phyloP scores from a whole-genome alignment of 2,113 vertebrate species.

The Paracanthobrama guichenoti region DNA sequence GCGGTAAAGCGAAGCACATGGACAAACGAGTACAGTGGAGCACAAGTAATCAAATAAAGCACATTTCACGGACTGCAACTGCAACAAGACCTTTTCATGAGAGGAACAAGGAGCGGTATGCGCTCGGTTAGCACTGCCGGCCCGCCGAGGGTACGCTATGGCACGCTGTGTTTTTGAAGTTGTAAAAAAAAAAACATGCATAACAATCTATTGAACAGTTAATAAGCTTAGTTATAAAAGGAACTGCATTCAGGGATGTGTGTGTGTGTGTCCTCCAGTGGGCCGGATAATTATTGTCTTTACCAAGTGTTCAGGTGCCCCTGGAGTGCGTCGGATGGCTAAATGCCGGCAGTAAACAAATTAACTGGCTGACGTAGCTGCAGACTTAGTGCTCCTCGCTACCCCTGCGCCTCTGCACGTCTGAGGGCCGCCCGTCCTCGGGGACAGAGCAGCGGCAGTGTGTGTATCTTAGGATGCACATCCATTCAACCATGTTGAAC shows the following conservation, averaged over 20 bases:
- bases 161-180: constrained; percentile 34
- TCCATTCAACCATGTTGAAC: not conserved
- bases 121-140: constrained; percentile 13
- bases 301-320: constrained; percentile 57
- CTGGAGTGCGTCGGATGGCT: constrained; percentile 36
- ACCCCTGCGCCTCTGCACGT: not conserved
- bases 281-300: constrained; percentile 55
- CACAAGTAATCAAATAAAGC: constrained; percentile 54
- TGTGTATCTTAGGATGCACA: constrained; percentile 17
- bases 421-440: constrained; percentile 16
- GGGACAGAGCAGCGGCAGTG: constrained; percentile 20
- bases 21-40: constrained; percentile 41
- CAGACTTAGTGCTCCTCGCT: constrained; percentile 30
- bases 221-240: constrained; percentile 48
- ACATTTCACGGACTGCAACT: constrained; percentile 46
- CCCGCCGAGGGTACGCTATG: constrained; percentile 47
- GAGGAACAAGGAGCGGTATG: constrained; percentile 44
- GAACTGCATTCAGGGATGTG: constrained; percentile 37
- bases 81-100: constrained; percentile 52
- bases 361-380: constrained; percentile 51
- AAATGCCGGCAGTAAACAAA: constrained; percentile 53
- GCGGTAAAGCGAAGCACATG: constrained; percentile 28
- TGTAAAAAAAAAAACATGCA: constrained; percentile 18
- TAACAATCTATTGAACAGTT: constrained; percentile 54
- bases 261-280: constrained; percentile 53